Conservation (phyloP, 2,113 vertebrate species). For the crab-eating macaque (Macaca fascicularis) region T2T-MFA8v1.1 NC_088384.1:84312001-84312500, state of each 20-base stretch:
- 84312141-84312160: not conserved
- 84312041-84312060: slow-evolving; percentile 19
- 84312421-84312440: slow-evolving; percentile 17
- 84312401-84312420: not conserved
- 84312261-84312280: not conserved
- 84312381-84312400: not conserved
- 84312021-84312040: not conserved
- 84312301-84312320: not conserved
- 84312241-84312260: not conserved
- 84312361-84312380: not conserved
- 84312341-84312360: not conserved
- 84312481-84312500: not conserved
- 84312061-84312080: not conserved
- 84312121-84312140: not conserved
- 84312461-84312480: not conserved
- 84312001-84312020: not conserved
- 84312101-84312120: not conserved
- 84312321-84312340: not conserved
- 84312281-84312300: not conserved
- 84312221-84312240: slow-evolving; percentile 10
- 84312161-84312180: slow-evolving; percentile 8
- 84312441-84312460: not conserved
- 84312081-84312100: not conserved
- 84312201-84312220: not conserved
- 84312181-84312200: not conserved